phyloP scores from a whole-genome alignment of 2,888 invertebrate genomes.

The Anthophora plumipes region DNA sequence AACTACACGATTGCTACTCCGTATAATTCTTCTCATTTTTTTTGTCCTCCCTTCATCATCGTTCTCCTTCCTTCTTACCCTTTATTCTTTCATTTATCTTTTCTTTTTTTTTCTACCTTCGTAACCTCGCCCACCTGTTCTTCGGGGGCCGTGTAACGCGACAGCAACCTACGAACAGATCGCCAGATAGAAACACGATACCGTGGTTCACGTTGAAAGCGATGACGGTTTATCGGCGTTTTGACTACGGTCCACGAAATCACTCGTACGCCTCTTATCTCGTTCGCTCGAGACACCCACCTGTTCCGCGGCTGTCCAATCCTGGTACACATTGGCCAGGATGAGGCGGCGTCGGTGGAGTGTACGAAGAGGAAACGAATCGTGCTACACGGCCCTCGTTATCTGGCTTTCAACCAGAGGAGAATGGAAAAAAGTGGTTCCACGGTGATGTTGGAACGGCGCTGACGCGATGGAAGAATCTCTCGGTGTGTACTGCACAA shows the following conservation, averaged over 20 bases:
- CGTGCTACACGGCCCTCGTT: conserved; percentile 40
- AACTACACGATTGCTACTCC: background rate
- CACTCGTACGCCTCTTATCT: conserved; percentile 45
- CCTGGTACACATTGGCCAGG: conserved; percentile 32
- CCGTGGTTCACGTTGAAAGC: conserved; percentile 24
- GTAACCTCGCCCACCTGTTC: conserved; percentile 57
- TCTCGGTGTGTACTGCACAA: conserved; percentile 17
- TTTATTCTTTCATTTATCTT: background rate
- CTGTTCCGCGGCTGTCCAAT: conserved; percentile 56
- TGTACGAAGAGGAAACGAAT: background rate
- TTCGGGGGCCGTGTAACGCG: conserved; percentile 44
- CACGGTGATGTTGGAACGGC: conserved; percentile 24
- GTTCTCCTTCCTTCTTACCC: background rate
- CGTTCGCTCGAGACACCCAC: conserved; percentile 58
- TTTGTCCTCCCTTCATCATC: background rate
- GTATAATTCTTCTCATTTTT: background rate
- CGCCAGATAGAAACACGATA: conserved; percentile 64
- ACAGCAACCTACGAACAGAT: conserved; percentile 53
- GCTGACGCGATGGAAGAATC: conserved; percentile 46
- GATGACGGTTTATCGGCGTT: conserved; percentile 61
- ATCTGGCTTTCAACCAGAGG: conserved; percentile 44
- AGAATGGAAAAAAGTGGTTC: conserved; percentile 50
- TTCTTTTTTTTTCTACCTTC: background rate
- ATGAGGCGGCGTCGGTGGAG: conserved; percentile 7
- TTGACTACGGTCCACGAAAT: conserved; percentile 44